These are phyloP conservation scores for Drosophila stalkeri DNA, from an alignment of 2,888 invertebrate genomes.

Conservation along the genomic window DNA sequence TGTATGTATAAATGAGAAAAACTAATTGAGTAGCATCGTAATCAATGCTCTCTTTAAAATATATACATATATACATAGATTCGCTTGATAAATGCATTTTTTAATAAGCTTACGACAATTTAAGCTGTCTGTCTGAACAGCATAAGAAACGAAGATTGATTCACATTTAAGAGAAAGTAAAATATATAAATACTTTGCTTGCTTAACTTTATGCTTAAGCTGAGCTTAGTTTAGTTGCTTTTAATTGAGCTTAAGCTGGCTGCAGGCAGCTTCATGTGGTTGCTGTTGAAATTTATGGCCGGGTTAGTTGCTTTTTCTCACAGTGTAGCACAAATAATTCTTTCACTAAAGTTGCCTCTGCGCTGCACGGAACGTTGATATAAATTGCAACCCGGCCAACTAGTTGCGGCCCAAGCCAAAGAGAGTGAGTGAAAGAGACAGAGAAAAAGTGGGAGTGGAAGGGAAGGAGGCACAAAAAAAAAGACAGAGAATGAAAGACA, in stretches of 20 bases:
- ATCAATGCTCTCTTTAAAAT: too few relatives aligned
- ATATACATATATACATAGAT: too few relatives aligned
- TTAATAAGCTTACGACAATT: not conserved
- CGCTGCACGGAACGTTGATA: constrained; percentile 50
- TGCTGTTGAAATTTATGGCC: not conserved
- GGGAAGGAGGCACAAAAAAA: not conserved
- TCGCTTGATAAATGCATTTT: not conserved
- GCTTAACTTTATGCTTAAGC: not conserved
- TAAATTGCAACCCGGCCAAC: constrained; percentile 56
- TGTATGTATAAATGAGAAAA: too few relatives aligned
- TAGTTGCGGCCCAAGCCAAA: constrained; percentile 12
- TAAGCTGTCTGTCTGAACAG: not conserved
- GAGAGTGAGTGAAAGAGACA: not conserved
- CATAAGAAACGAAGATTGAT: not conserved
- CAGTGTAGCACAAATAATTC: constrained; percentile 49
- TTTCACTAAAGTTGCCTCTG: constrained; percentile 43
- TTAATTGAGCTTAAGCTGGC: constrained; percentile 7
- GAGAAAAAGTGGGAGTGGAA: not conserved
- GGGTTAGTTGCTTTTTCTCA: constrained; percentile 8
- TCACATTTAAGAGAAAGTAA: not conserved
- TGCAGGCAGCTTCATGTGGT: not conserved
- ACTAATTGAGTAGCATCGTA: too few relatives aligned
- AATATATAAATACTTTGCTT: not conserved
- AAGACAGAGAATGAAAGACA: constrained; percentile 16
- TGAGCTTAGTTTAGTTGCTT: constrained; percentile 4